A percentile compares a stretch with the other conserved stretches of the same genome.
These are phyloP conservation scores for Thymelicus lineola DNA, from an alignment of 2,888 invertebrate genomes.

Conservation along the genomic window DNA sequence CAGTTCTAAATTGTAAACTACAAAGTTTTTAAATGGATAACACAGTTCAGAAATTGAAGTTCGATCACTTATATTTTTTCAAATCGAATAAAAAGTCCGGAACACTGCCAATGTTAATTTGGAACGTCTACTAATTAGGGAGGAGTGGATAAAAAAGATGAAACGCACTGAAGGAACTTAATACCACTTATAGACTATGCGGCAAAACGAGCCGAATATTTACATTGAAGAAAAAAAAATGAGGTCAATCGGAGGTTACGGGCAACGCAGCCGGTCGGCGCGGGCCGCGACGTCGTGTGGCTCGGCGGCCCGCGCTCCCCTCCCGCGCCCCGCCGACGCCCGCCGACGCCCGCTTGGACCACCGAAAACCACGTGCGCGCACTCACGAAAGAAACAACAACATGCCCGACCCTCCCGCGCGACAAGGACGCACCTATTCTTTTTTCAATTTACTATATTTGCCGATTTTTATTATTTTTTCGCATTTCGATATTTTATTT, in stretches of 20 bases:
- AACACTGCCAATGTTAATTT: constrained; percentile 61
- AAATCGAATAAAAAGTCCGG: constrained; percentile 60
- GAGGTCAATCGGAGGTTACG: constrained; percentile 84
- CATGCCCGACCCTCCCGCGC: constrained; percentile 43
- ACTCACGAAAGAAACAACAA: constrained; percentile 64
- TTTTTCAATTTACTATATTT: constrained; percentile 85
- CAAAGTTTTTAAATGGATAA: constrained; percentile 51
- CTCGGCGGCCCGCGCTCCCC: constrained; percentile 54
- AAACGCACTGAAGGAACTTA: constrained; percentile 78
- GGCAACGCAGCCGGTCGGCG: constrained; percentile 83
- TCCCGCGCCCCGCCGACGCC: constrained; percentile 49
- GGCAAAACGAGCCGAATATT: constrained; percentile 83
- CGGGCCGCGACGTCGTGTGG: constrained; percentile 83
- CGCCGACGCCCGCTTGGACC: constrained; percentile 56
- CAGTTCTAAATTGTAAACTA: constrained; percentile 56
- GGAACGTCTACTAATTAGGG: constrained; percentile 62
- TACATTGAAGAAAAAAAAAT: constrained; percentile 84
- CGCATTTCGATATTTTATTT: constrained; percentile 85
- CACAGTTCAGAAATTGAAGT: constrained; percentile 58
- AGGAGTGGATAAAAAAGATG: constrained; percentile 55
- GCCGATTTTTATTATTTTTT: constrained; percentile 84
- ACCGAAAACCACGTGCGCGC: constrained; percentile 79
- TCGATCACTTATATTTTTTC: constrained; percentile 60
- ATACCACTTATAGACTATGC: constrained; percentile 84
- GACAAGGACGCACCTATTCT: constrained; percentile 66